Evolutionary conservation across 2,113 vertebrate species (phyloP), one percentile per base, ranked within the genome.

Genomic region (Phyllostomus hastatus): DNA sequence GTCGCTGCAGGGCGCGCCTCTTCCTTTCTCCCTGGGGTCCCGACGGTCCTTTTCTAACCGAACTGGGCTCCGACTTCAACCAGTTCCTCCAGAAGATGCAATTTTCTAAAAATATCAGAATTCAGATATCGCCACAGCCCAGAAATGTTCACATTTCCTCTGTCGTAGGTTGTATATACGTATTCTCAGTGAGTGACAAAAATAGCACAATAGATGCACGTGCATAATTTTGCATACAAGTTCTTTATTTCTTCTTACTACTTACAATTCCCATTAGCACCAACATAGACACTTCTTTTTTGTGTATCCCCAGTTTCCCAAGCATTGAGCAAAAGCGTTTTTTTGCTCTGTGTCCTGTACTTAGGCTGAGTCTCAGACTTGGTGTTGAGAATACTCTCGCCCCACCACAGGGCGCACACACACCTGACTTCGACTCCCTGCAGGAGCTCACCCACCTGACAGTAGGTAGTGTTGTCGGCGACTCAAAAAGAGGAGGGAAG

Each of bases 81-180:
- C 75, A 33, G 61, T 96, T 93, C 73, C 89, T 86, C 66, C 61
- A 82, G 43, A 43, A 84, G 79, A 43, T 1, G 5, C 46, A 16
- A 33, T 52, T 95, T 69, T 67, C 90, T 95, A 69, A 97, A 95
- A 88, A 78, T 94, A 67, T 0, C 50, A 6, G 5, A 67, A 54
- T 4, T 38, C 64, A 52, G 76, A 0, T 9, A 46, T 93, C 83
- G 96, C 94, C 66, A 73, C 73, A 84, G 26, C 50, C 70, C 80
- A 95, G 84, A 96, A 98, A 91, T 92, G 84, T n/a, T 48, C 46
- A 43, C 31, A 67, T 95, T 94, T 96, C 94, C 80, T 52, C 35
- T 38, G 76, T 33, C 52, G 28, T 91, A 81, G 26, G 19, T 84
- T 69, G 33, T 57, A 15, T 79, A 17, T 72, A 38, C 72, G 82